Evolutionary conservation across 1,140 invertebrate genomes (phyloP).

Genomic region (Trichomalopsis sarcophagae): DNA sequence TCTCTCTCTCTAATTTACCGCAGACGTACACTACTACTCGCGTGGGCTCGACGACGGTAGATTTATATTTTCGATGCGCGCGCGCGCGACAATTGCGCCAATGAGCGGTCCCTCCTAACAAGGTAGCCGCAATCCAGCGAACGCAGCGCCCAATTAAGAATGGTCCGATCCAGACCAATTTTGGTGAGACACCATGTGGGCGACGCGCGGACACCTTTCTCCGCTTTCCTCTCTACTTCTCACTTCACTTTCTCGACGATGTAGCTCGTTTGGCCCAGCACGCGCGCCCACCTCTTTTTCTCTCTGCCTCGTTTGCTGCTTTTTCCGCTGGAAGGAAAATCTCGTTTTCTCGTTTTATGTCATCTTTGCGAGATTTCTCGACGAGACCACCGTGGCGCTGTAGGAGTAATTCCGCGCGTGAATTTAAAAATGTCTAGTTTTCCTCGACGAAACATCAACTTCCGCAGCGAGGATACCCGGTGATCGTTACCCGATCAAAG

Average conservation of each 20-base stretch:
- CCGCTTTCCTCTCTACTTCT: neutral
- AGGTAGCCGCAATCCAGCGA: constrained; percentile 60
- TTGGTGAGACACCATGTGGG: constrained; percentile 53
- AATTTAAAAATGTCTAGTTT: too few species aligned
- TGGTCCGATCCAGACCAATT: constrained; percentile 58
- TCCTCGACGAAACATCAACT: too few species aligned
- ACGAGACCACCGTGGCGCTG: too few species aligned
- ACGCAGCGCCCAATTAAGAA: constrained; percentile 62
- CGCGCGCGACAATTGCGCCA: constrained; percentile 48
- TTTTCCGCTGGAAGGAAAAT: neutral
- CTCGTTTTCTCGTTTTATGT: neutral
- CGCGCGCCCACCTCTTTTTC: neutral
- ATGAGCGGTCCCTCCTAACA: constrained; percentile 54
- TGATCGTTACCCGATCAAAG: too few species aligned
- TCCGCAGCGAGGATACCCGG: too few species aligned
- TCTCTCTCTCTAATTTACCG: neutral
- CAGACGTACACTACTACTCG: neutral
- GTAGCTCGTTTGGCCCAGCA: neutral
- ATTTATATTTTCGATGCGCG: constrained; percentile 54
- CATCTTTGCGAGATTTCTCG: too few species aligned
- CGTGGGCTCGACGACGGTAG: neutral
- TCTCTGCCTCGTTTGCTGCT: neutral
- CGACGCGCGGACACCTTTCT: constrained; percentile 21
- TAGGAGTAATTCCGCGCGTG: too few species aligned
- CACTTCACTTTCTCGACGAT: neutral